phyloP scores from a whole-genome alignment of 2,797 vertebrate genomes.

The Esox masquinongy region DNA sequence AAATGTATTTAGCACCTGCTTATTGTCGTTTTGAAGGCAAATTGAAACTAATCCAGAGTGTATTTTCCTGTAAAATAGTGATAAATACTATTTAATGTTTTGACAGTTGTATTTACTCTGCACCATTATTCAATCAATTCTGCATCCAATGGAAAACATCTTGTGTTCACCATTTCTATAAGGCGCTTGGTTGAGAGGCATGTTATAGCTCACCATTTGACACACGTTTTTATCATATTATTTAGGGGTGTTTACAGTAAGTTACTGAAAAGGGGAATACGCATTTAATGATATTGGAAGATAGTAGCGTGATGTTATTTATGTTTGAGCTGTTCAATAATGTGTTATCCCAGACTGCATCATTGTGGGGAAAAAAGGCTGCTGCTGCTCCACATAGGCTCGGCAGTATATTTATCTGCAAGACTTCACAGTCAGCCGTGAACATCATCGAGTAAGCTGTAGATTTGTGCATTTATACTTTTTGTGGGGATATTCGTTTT shows the following conservation, averaged over 20 bases:
- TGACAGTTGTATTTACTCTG: not conserved
- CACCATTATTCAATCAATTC: not conserved
- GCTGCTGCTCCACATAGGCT: not conserved
- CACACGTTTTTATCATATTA: not conserved
- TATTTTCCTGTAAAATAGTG: not conserved
- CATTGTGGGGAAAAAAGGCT: not conserved
- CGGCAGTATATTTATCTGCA: not conserved
- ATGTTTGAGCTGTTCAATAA: slow-evolving; percentile 28
- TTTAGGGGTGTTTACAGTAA: not conserved
- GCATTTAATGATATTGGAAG: not conserved
- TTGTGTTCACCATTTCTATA: not conserved
- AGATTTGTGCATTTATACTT: not conserved
- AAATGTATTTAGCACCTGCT: not conserved
- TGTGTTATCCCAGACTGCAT: slow-evolving; percentile 51
- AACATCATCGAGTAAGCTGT: not conserved
- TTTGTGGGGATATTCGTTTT: not conserved
- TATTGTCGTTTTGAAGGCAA: not conserved
- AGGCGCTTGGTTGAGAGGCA: not conserved
- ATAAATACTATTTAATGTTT: not conserved
- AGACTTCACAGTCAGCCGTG: not conserved
- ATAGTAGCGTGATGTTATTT: not conserved
- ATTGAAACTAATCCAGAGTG: no score
- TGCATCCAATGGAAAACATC: not conserved
- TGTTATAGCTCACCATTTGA: not conserved
- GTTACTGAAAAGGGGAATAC: not conserved